A percentile compares a stretch with the other conserved stretches of the same genome.
These are phyloP conservation scores for Patella caerulea DNA, from an alignment of 2,888 invertebrate species.

Conservation along the genomic window DNA sequence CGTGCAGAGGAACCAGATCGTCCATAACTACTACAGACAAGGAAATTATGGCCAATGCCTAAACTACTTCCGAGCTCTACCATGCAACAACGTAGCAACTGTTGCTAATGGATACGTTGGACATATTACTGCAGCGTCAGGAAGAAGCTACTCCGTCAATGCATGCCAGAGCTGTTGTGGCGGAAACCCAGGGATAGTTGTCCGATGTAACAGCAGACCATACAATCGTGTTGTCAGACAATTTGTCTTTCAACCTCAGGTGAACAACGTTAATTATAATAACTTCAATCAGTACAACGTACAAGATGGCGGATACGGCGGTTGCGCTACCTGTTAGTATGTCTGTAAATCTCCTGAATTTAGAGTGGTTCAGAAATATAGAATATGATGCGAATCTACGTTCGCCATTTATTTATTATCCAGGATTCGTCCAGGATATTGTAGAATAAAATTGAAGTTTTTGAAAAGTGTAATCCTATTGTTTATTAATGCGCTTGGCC, in stretches of 20 bases:
- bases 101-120: not conserved
- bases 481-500: no score
- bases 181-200: not conserved
- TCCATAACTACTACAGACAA: not conserved
- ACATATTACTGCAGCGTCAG: not conserved
- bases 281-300: not conserved
- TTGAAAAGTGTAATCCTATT: no score
- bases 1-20: not conserved
- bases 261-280: not conserved
- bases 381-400: no score
- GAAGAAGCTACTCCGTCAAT: not conserved
- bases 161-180: not conserved
- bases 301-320: not conserved
- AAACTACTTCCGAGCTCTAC: not conserved
- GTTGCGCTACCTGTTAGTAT: not conserved
- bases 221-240: not conserved
- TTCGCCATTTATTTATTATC: no score
- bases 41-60: not conserved
- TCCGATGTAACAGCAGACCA: not conserved
- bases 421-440: no score
- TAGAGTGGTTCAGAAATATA: no score
- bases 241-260: not conserved
- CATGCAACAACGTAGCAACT: not conserved
- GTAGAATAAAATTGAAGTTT: no score
- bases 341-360: no score